Evolutionary conservation across 2,888 invertebrate genomes (phyloP).

Genomic region (Hypolimnas misippus): DNA sequence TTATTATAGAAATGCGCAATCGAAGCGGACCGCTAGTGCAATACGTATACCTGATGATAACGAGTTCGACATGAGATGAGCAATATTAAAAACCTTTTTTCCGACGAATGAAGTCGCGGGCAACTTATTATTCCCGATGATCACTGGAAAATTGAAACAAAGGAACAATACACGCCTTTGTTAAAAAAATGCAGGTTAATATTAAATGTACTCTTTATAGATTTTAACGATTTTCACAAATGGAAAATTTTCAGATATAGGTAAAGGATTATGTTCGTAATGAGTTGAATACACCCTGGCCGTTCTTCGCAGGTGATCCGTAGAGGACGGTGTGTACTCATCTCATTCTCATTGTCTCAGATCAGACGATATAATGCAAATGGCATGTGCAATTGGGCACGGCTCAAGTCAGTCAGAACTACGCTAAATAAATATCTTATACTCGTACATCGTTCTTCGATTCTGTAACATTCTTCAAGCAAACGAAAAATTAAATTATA

Average conservation of each 20-base stretch:
- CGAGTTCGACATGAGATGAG: constrained; percentile 27
- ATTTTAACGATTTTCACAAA: constrained; percentile 27
- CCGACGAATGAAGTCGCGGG: constrained; percentile 29
- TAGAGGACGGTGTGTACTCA: constrained; percentile 37
- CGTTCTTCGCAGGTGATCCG: constrained; percentile 34
- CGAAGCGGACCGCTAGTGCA: not conserved
- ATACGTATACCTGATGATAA: constrained; percentile 15
- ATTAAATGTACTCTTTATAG: constrained; percentile 31
- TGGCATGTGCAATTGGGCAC: constrained; percentile 13
- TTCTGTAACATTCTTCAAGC: too few species aligned
- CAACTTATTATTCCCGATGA: constrained; percentile 38
- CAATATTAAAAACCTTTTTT: constrained; percentile 32
- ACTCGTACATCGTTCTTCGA: too few species aligned
- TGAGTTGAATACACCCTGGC: constrained; percentile 35
- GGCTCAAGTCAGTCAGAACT: too few species aligned
- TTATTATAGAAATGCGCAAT: not conserved
- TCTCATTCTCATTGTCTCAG: constrained; percentile 38
- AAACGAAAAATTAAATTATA: too few species aligned
- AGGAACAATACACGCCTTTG: constrained; percentile 41
- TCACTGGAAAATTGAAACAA: constrained; percentile 42
- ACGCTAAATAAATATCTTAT: too few species aligned
- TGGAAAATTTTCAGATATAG: constrained; percentile 29
- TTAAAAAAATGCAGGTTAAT: constrained; percentile 38
- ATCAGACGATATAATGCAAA: constrained; percentile 33
- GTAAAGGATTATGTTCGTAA: constrained; percentile 24